Percentiles rank a stretch among this genome's conserved stretches.
These are phyloP conservation scores for Polylopha cassiicola DNA, from an alignment of 2,888 invertebrate species.

Conservation along the genomic window DNA sequence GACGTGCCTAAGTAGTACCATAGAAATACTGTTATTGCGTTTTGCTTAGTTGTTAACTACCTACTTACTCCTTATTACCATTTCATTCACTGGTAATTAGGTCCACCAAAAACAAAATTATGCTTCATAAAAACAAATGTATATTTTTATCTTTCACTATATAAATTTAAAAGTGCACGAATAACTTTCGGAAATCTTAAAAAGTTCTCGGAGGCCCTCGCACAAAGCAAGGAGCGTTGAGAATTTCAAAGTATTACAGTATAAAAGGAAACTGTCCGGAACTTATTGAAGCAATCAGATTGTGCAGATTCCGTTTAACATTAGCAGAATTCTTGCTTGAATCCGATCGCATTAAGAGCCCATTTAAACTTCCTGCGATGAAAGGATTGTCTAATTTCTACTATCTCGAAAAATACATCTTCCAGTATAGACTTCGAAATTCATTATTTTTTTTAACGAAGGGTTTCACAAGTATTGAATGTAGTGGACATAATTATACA, in stretches of 20 bases:
- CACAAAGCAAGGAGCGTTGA: slow-evolving; percentile 40
- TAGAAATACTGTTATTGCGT: too few relatives aligned
- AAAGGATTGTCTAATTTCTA: slow-evolving; percentile 60
- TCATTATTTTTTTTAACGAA: slow-evolving; percentile 11
- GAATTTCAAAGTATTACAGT: slow-evolving; percentile 65
- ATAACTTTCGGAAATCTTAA: slow-evolving; percentile 30
- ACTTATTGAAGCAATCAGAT: slow-evolving; percentile 73
- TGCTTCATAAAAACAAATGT: too few relatives aligned
- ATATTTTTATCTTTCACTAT: too few relatives aligned
- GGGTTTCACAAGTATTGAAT: slow-evolving; percentile 12
- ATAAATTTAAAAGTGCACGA: slow-evolving; percentile 20
- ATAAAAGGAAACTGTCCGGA: slow-evolving; percentile 64
- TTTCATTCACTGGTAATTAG: too few relatives aligned
- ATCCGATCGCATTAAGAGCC: slow-evolving; percentile 69
- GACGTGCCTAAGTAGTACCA: too few relatives aligned
- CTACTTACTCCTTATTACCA: too few relatives aligned
- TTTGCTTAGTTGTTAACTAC: too few relatives aligned
- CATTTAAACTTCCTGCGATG: slow-evolving; percentile 66
- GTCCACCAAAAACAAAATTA: too few relatives aligned
- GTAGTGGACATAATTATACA: slow-evolving; percentile 6
- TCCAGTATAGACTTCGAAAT: slow-evolving; percentile 32
- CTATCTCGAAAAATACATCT: slow-evolving; percentile 51
- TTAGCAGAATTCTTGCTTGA: slow-evolving; percentile 65
- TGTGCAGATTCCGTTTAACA: slow-evolving; percentile 68
- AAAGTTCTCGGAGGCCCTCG: slow-evolving; percentile 41